phyloP scores from a whole-genome alignment of 2,888 invertebrate genomes.

The Dolomedes plantarius region DNA sequence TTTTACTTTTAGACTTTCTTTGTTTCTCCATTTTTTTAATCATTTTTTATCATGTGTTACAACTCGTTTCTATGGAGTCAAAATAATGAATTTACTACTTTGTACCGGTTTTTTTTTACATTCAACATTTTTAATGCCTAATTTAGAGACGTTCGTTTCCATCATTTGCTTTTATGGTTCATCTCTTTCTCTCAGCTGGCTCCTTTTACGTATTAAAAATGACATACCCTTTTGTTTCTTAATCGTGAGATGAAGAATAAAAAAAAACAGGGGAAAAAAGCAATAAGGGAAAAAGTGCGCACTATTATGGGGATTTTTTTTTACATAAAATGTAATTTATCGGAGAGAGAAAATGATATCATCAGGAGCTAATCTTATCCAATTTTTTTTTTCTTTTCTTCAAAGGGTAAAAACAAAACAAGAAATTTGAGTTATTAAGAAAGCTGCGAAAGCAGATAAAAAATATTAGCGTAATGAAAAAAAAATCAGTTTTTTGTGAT shows the following conservation, averaged over 20 bases:
- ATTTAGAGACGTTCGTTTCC: slow-evolving; percentile 48
- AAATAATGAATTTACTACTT: slow-evolving; percentile 64
- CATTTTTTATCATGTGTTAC: slow-evolving; percentile 44
- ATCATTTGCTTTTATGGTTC: not conserved
- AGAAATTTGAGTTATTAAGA: no score
- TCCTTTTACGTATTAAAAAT: not conserved
- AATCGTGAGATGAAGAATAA: no score
- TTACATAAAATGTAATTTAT: not conserved
- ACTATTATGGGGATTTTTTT: not conserved
- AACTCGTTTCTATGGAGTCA: slow-evolving; percentile 55
- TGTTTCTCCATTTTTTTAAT: slow-evolving; percentile 17
- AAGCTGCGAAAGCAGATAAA: no score
- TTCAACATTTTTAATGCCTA: slow-evolving; percentile 60
- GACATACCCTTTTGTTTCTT: not conserved
- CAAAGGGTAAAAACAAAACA: no score
- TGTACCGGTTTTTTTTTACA: slow-evolving; percentile 25
- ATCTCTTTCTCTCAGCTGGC: not conserved
- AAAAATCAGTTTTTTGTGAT: no score
- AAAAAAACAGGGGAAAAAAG: not conserved
- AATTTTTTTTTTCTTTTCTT: no score
- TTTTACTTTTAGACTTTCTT: slow-evolving; percentile 37
- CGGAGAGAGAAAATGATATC: not conserved
- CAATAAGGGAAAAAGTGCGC: not conserved
- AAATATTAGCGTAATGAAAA: no score
- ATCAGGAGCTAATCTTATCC: not conserved